Evolutionary conservation across 1,140 invertebrate species (phyloP), one percentile per base, ranked within the genome.

Genomic region (Wiebesia pumilae): DNA sequence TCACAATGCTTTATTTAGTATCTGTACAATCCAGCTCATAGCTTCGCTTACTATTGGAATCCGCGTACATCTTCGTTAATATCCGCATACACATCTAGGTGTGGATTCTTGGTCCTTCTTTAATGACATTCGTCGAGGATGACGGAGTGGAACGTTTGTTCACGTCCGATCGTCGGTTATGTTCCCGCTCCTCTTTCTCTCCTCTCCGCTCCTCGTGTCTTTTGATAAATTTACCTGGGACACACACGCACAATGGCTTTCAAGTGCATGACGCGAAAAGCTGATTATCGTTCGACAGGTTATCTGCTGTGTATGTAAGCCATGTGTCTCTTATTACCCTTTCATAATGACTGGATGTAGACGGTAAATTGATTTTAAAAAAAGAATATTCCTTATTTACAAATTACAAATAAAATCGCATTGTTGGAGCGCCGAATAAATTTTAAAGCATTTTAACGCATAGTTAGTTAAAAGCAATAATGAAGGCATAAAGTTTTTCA

Each of bases 331-430:
- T 43, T 75, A 75, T 75, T 75, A 43, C 38, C 21, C 9, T n/a
- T 21, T n/a, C 62, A 65, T 82, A 82, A 69, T 33, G 27, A 71
- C 65, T 35, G 43, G 24, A 51, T 30, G 54, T 27, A 27, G 30
- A 14, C 43, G 82, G 33, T 77, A 84, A n/a, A 84, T 84, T 84
- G 82, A 75, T 84, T 84, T 65, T 84, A 27, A 38, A n/a, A 40
- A 10, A 30, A 73, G 35, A 75, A 84, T 47, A 3, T 6, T 35
- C 69, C 35, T 73, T 83, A 47, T 75, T 82, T 38, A 47, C 40
- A 71, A 54, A 24, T 82, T 38, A 47, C 40, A 71, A 54, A 24
- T n/a, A 47, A 58, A 54, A 83, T 83, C 19, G 30, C 35, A 40
- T 77, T 75, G 51, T 58, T 51, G 82, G 24, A 3, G 10, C 21